A percentile compares a stretch with the other conserved stretches of the same genome.
Evolutionary conservation across 2,797 vertebrate genomes (phyloP).

Genomic region (Eulemur coronatus): DNA sequence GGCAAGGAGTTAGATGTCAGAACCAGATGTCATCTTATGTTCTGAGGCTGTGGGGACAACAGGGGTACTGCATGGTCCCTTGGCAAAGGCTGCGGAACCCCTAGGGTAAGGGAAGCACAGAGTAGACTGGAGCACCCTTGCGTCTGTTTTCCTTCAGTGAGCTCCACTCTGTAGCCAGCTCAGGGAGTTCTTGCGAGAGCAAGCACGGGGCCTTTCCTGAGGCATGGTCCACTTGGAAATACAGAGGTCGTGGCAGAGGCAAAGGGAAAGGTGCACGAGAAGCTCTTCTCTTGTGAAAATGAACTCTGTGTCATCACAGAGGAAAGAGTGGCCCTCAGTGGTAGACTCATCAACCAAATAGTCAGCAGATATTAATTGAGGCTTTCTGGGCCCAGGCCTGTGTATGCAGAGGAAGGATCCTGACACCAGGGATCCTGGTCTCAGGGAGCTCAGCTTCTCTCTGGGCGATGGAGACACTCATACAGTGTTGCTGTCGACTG

Average conservation of each 20-base stretch:
- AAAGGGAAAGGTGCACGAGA: background rate
- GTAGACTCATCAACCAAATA: background rate
- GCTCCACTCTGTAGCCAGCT: background rate
- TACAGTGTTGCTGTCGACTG: fast-evolving
- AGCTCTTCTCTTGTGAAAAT: background rate
- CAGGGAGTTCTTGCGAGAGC: background rate
- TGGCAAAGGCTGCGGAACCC: background rate
- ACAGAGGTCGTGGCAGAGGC: background rate
- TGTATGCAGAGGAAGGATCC: background rate
- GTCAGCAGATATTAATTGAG: background rate
- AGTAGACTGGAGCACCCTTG: background rate
- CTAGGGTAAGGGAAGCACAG: background rate
- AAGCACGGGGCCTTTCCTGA: background rate
- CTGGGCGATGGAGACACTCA: background rate
- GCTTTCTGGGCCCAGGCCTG: background rate
- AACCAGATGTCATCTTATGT: background rate
- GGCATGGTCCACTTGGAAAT: background rate
- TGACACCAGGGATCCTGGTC: background rate
- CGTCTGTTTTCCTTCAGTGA: background rate
- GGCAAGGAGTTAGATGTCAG: background rate
- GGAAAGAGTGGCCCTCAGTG: background rate
- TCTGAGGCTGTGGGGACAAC: background rate
- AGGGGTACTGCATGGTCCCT: too few relatives aligned
- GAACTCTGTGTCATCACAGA: background rate
- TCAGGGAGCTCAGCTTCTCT: background rate